Conservation (phyloP, 1,140 invertebrate species). For the Polypedilum pembai region DNA sequence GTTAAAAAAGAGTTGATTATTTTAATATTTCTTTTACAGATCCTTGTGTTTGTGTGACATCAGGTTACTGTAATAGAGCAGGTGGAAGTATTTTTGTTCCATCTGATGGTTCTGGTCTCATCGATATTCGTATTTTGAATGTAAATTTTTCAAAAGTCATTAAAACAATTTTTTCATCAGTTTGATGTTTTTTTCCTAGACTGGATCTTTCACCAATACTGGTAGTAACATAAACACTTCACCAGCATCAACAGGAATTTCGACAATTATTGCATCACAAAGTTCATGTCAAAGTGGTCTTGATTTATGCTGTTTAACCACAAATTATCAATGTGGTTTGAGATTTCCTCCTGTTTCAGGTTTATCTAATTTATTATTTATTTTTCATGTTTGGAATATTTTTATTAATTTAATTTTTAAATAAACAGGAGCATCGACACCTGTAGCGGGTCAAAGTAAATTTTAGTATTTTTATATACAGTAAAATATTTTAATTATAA, state of each 20-base stretch:
- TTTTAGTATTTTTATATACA: constrained; percentile 41
- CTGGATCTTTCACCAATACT: background rate
- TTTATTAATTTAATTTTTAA: too few species aligned
- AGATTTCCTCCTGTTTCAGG: constrained; percentile 39
- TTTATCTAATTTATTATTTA: too few species aligned
- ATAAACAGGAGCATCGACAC: constrained; percentile 30
- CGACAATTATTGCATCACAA: constrained; percentile 8
- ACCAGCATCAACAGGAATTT: background rate
- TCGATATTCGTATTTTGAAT: constrained; percentile 54
- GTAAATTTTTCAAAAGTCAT: constrained; percentile 39
- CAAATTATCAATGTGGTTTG: constrained; percentile 39
- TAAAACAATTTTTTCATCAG: background rate
- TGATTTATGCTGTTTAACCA: constrained; percentile 38
- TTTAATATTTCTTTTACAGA: too few species aligned
- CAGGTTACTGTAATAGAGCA: constrained; percentile 35
- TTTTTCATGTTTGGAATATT: too few species aligned
- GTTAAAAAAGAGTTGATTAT: too few species aligned
- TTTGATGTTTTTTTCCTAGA: background rate
- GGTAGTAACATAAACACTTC: background rate
- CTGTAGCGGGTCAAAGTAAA: constrained; percentile 37
- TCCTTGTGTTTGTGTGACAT: background rate
- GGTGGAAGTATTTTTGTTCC: constrained; percentile 30
- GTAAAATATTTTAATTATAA: constrained; percentile 57
- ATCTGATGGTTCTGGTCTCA: constrained; percentile 45
- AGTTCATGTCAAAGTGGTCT: constrained; percentile 37